Conservation (phyloP, 1,140 invertebrate genomes). For the Brachionus sp. region DNA sequence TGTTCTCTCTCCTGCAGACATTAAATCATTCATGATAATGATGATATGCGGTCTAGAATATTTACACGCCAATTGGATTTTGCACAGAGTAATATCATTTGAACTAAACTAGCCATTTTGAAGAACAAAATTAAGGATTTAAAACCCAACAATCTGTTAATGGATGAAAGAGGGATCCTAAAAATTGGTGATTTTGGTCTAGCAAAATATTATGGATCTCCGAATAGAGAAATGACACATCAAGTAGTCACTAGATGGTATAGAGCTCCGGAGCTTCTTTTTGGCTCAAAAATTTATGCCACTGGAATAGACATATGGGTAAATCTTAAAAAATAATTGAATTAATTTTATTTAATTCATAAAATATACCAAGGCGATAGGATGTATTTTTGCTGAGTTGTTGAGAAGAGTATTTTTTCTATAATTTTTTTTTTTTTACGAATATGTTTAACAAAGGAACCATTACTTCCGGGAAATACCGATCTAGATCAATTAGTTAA, state of each 20-base stretch:
- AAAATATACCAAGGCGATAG: conserved; percentile 54
- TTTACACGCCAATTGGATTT: conserved; percentile 90
- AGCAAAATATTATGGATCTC: conserved; percentile 93
- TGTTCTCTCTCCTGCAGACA: conserved; percentile 54
- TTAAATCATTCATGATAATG: conserved; percentile 93
- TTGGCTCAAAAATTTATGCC: conserved; percentile 88
- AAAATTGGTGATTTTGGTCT: conserved; percentile 67
- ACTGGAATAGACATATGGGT: conserved; percentile 98
- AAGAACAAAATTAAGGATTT: conserved; percentile 68
- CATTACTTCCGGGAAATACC: conserved; percentile 90
- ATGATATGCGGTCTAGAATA: conserved; percentile 91
- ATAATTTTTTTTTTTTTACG: not conserved
- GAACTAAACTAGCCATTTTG: not conserved
- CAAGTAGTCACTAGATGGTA: conserved; percentile 86
- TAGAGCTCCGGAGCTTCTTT: conserved; percentile 86
- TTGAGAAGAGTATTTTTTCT: conserved; percentile 66
- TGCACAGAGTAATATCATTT: conserved; percentile 71
- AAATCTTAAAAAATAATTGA: conserved; percentile 56
- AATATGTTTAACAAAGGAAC: conserved; percentile 62
- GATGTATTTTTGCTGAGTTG: conserved; percentile 94
- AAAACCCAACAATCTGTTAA: conserved; percentile 96
- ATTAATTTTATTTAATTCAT: not conserved
- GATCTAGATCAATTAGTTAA: conserved; percentile 91
- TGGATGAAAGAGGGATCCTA: conserved; percentile 83
- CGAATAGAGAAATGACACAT: conserved; percentile 91